These are phyloP conservation scores for Drosophila imparisetae DNA, from an alignment of 2,888 invertebrate species.

Conservation along the genomic window DNA sequence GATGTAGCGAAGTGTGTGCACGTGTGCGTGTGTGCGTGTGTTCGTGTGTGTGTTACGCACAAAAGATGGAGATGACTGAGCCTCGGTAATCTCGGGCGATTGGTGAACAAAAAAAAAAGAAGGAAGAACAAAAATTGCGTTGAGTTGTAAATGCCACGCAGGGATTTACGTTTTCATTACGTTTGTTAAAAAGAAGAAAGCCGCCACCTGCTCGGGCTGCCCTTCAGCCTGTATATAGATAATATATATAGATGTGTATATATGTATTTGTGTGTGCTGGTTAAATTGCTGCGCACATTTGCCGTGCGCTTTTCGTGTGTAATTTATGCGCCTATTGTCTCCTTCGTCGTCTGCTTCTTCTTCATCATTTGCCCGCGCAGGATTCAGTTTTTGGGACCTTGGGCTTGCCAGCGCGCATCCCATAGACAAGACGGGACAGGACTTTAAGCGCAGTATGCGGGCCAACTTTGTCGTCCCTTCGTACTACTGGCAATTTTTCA, in stretches of 20 bases:
- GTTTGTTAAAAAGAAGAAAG: conserved; percentile 56
- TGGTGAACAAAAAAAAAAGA: conserved; percentile 37
- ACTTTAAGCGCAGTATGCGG: conserved; percentile 22
- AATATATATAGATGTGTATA: background rate
- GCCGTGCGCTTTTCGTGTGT: conserved; percentile 58
- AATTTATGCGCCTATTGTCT: conserved; percentile 78
- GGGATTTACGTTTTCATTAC: conserved; percentile 79
- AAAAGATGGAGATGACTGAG: conserved; percentile 40
- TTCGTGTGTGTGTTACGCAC: conserved; percentile 23
- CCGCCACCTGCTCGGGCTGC: conserved; percentile 19
- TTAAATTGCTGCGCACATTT: conserved; percentile 42
- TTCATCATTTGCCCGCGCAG: conserved; percentile 12
- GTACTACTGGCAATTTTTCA: conserved; percentile 68
- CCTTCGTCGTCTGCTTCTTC: conserved; percentile 25
- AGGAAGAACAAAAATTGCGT: conserved; percentile 61
- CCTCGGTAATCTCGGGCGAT: conserved; percentile 62
- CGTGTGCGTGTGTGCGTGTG: background rate
- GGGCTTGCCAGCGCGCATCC: conserved; percentile 3
- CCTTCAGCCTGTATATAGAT: background rate
- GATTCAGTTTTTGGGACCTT: conserved; percentile 16
- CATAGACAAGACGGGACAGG: background rate
- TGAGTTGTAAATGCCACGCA: conserved; percentile 76
- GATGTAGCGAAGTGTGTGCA: conserved; percentile 9
- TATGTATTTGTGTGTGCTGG: conserved; percentile 11
- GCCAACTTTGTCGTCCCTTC: conserved; percentile 42